Evolutionary conservation across 2,113 vertebrate genomes (phyloP).

Genomic region (Anarhynchus alexandrinus): DNA sequence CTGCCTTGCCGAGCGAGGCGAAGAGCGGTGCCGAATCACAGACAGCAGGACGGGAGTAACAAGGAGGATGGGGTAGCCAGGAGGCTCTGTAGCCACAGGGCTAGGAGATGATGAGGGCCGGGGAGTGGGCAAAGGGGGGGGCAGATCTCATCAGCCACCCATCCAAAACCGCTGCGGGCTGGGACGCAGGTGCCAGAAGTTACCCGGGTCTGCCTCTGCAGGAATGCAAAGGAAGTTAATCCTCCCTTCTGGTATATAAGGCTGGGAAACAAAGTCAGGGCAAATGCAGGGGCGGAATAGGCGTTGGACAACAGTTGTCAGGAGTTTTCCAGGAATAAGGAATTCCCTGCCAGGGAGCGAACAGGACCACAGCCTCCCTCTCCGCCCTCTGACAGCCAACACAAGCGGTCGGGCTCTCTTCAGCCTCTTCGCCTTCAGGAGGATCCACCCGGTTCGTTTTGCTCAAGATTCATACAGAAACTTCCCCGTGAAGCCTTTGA

Average conservation of each 20-base stretch:
- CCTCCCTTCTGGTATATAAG: neutral
- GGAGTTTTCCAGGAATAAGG: neutral
- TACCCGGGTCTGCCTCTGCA: neutral
- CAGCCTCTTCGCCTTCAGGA: neutral
- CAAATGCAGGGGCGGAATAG: neutral
- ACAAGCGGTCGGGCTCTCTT: neutral
- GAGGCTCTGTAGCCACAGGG: neutral
- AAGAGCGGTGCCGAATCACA: neutral
- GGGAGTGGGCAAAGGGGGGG: neutral
- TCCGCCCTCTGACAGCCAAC: neutral
- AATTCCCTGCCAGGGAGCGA: neutral
- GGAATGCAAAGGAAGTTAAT: neutral
- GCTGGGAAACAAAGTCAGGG: neutral
- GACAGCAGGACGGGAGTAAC: neutral
- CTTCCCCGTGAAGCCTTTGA: neutral
- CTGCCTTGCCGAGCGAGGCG: neutral
- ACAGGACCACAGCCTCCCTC: neutral
- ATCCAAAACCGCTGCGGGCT: neutral
- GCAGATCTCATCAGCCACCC: neutral
- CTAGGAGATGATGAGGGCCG: fast-evolving
- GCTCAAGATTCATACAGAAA: neutral
- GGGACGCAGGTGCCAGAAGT: neutral
- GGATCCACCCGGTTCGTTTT: neutral
- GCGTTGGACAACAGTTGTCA: neutral
- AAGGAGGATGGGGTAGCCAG: neutral